Evolutionary conservation across 2,888 invertebrate species (phyloP), one percentile per base, ranked within the genome.

Genomic region (Sesia bembeciformis): DNA sequence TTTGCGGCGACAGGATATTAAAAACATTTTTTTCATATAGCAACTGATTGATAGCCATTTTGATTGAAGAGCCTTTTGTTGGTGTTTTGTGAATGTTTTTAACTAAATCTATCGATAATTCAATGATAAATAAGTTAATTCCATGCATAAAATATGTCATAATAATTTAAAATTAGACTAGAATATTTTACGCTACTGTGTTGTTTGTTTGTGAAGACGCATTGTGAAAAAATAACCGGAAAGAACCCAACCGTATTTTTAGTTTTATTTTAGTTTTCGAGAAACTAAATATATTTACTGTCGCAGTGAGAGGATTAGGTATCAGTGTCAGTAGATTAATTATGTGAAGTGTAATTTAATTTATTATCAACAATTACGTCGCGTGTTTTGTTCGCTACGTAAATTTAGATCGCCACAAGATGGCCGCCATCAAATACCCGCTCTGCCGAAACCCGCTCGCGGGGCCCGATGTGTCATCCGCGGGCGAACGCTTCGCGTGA

Each of bases 81-180:
- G 79, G 89, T 90, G 90, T 90, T 90, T 90, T 90, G 85, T 89
- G 88, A 87, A 89, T 87, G 88, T 90, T 90, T 90, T 89, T 80
- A 82, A 78, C 68, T 67, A 79, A 78, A 74, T 77, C 79, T 81
- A 78, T 67, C 71, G 70, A 65, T 75, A 79, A 67, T 81, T 76
- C 68, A 76, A 71, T 69, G 67, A 64, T 74, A 72, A 60, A 57
- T 74, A 56, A 55, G 53, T 58, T 58, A 53, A 54, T 57, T 60
- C 58, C 61, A 57, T 64, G 66, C 60, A 58, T 58, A 66, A 64
- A 65, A 68, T n/a, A 40, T 42, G 59, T 62, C 59, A 61, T 61
- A 63, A 57, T 42, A 61, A 66, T 66, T 70, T 63, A 57, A 62
- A 60, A 65, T 64, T 59, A 68, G 63, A 57, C 60, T 67, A 68